Base-by-base conservation (phyloP, 2,113 vertebrate genomes). In the Urocynchramus pylzowi region DNA sequence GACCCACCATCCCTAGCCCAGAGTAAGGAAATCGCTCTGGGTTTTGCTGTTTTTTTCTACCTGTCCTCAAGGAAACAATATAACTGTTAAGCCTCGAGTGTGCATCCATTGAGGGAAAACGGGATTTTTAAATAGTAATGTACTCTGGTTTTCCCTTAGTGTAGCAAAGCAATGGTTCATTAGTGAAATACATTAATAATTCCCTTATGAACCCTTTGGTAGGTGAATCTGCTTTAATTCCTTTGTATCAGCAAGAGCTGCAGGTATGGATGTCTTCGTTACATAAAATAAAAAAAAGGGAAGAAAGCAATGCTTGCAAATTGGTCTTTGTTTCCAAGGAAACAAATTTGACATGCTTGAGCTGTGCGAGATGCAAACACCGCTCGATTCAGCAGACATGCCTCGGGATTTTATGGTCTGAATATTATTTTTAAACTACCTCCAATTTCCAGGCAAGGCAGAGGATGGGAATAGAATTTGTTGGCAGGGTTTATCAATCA, bases 291-390 rank as follows among this genome's bases (percentile, higher is more conserved):
- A 78, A 84, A 42, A 61, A 88, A 83, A 63, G 41, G 39, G 45
- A 59, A 89, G 87, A 77, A 92, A 90, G 92, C 85, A 78, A 90
- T 41, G 89, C 93, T 96, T 93, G 96, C 88, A 94, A 95, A 97
- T 95, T 93, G 91, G 87, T 28, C 89, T 96, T 97, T 94, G 96
- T 98, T 98, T 97, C 96, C 97, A 97, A 97, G 97, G 97, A 97
- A 97, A 98, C 97, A 95, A 96, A 95, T 94, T 88, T 91, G 94
- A 94, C 95, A 95, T 95, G 94, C 94, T 96, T 84, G 88, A 92
- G 93, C 92, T 91, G 93, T 75, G 85, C 54, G 44, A 54, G 91
- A 93, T 97, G 96, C 95, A 97, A 93, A 94, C 89, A 71, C 59
- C 10, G 60, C 96, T 90, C n/a, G 11, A 59, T 77, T 89, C 92